Conservation (phyloP, 37 sponge, comb jelly and placozoan genomes). For the Diacarnus erythraeanus region DNA sequence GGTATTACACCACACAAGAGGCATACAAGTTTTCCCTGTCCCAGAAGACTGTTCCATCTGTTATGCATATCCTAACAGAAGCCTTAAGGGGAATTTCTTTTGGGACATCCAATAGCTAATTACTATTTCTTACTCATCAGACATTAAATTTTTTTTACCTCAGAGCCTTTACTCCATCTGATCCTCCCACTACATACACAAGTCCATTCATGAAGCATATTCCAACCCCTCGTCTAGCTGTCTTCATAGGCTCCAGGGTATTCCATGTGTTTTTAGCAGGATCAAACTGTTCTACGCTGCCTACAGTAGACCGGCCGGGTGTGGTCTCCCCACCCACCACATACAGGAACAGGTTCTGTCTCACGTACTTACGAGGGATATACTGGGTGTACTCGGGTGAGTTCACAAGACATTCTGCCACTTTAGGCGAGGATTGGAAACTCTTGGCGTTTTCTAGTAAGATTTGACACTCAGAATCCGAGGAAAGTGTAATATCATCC, state of each 20-base stretch:
- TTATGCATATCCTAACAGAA: too few species aligned
- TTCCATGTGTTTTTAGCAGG: conserved; percentile 64
- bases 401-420: neutral
- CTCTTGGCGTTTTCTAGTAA: conserved; percentile 33
- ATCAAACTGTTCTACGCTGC: conserved; percentile 64
- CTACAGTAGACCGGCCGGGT: conserved; percentile 67
- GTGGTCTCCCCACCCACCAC: conserved; percentile 79
- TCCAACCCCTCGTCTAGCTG: conserved; percentile 75
- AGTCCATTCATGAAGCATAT: conserved; percentile 51
- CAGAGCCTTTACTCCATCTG: conserved; percentile 72
- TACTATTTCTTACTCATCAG: too few species aligned
- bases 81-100: too few species aligned
- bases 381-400: conserved; percentile 36
- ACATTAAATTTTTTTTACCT: too few species aligned
- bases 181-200: conserved; percentile 85
- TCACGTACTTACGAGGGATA: conserved; percentile 48
- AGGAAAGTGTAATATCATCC: neutral
- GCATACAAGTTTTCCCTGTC: too few species aligned
- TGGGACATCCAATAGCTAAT: too few species aligned
- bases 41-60: too few species aligned
- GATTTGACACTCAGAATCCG: conserved; percentile 6
- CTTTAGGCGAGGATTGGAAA: conserved; percentile 27
- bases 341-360: conserved; percentile 49
- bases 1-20: too few species aligned
- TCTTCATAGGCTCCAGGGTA: conserved; percentile 58